phyloP scores from a whole-genome alignment of 2,888 invertebrate species.

The Neoaliturus tenellus region DNA sequence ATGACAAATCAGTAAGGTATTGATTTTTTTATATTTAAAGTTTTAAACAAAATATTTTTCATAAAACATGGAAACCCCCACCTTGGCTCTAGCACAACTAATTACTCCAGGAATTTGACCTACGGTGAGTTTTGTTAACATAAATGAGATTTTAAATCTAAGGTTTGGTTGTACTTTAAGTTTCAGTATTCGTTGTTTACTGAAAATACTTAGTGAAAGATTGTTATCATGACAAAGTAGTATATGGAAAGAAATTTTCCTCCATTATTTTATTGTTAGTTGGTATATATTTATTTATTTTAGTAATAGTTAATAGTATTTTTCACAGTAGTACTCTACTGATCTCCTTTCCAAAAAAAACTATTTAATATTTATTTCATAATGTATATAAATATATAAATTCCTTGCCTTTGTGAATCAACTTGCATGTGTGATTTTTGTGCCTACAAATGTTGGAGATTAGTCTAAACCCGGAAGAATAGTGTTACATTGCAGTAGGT shows the following conservation, averaged over 20 bases:
- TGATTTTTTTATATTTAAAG: no score
- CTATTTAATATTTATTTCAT: conserved; percentile 38
- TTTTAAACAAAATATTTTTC: no score
- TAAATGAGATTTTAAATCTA: no score
- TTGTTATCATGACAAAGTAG: conserved; percentile 11
- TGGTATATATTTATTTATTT: conserved; percentile 28
- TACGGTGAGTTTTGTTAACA: no score
- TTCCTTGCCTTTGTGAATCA: not conserved
- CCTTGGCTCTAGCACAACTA: no score
- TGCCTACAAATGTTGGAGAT: not conserved
- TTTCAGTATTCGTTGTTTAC: conserved; percentile 2
- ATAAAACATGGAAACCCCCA: no score
- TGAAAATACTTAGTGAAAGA: conserved; percentile 2
- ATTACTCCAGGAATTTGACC: no score
- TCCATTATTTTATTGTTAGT: not conserved
- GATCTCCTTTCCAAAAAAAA: conserved; percentile 46
- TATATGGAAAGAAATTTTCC: not conserved
- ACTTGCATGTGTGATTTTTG: conserved; percentile 18
- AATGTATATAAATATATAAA: not conserved
- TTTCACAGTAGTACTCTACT: conserved; percentile 32
- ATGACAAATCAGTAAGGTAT: no score
- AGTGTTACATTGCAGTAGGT: not conserved
- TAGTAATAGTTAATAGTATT: not conserved
- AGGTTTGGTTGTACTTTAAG: not conserved
- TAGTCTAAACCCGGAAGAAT: not conserved